phyloP scores from a whole-genome alignment of 2,113 vertebrate species.

The Rhombomys opimus region DNA sequence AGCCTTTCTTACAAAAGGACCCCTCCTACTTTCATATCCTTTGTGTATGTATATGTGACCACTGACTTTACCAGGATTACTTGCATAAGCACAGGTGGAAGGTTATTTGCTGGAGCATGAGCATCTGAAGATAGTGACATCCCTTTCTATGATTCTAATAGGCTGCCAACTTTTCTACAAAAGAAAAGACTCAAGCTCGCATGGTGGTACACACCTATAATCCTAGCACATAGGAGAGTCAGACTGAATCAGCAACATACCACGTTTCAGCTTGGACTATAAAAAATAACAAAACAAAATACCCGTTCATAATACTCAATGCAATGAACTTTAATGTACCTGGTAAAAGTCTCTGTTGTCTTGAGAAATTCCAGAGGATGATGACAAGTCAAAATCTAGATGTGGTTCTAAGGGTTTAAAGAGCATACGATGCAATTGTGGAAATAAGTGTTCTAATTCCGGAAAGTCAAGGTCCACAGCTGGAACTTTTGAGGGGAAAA shows the following conservation, averaged over 20 bases:
- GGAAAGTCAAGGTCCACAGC: conserved; percentile 75
- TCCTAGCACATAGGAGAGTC: neutral
- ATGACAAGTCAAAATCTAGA: conserved; percentile 76
- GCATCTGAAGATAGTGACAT: neutral
- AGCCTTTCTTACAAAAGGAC: neutral
- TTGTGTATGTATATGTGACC: neutral
- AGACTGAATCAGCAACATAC: neutral
- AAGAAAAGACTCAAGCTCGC: neutral
- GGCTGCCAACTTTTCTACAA: neutral
- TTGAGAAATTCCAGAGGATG: conserved; percentile 68
- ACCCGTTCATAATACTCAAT: neutral
- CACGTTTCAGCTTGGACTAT: neutral
- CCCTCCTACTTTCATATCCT: neutral
- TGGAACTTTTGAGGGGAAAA: conserved; percentile 66
- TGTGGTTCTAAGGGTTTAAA: conserved; percentile 85
- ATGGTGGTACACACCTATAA: neutral
- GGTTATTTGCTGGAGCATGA: neutral
- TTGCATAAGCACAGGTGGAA: neutral
- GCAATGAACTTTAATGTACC: conserved; percentile 57
- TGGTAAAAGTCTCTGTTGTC: conserved; percentile 81
- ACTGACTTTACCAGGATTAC: neutral
- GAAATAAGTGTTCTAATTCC: conserved; percentile 78
- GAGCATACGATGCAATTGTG: conserved; percentile 69
- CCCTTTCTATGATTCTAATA: neutral
- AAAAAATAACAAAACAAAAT: too few species aligned